These are phyloP conservation scores for Perognathus longimembris DNA, from an alignment of 2,113 vertebrate species.

Conservation along the genomic window DNA sequence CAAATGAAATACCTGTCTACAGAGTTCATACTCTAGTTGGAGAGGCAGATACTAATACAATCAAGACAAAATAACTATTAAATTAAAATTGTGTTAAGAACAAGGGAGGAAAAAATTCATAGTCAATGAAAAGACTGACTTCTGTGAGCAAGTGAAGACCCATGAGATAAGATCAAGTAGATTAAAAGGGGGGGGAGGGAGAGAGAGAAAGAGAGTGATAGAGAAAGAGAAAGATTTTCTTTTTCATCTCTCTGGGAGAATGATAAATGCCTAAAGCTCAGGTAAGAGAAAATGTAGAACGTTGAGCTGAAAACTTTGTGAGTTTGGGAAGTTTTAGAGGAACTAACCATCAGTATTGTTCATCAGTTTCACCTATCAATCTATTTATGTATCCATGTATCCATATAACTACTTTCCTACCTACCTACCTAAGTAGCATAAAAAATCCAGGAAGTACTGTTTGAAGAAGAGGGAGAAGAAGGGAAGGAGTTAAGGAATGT, in stretches of 20 bases:
- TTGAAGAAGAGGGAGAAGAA: too few relatives aligned
- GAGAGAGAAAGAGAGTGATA: rapidly evolving
- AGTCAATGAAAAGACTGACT: background rate
- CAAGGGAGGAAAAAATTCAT: background rate
- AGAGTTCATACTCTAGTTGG: background rate
- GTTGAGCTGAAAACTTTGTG: background rate
- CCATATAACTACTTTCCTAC: too few relatives aligned
- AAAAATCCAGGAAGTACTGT: too few relatives aligned
- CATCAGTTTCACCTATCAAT: background rate
- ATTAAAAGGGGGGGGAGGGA: background rate
- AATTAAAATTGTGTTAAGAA: background rate
- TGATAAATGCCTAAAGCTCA: background rate
- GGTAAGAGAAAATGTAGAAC: background rate
- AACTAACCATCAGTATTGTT: background rate
- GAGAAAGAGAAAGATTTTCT: background rate
- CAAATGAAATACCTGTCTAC: background rate
- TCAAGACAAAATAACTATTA: background rate
- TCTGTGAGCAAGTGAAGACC: background rate
- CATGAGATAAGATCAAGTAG: background rate
- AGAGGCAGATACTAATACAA: background rate
- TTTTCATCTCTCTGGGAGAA: background rate
- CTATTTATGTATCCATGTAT: background rate
- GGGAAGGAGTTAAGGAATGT: too few relatives aligned
- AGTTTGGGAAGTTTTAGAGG: background rate
- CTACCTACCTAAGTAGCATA: too few relatives aligned